phyloP scores from a whole-genome alignment of 2,797 vertebrate species.

The Lagodon rhomboides region DNA sequence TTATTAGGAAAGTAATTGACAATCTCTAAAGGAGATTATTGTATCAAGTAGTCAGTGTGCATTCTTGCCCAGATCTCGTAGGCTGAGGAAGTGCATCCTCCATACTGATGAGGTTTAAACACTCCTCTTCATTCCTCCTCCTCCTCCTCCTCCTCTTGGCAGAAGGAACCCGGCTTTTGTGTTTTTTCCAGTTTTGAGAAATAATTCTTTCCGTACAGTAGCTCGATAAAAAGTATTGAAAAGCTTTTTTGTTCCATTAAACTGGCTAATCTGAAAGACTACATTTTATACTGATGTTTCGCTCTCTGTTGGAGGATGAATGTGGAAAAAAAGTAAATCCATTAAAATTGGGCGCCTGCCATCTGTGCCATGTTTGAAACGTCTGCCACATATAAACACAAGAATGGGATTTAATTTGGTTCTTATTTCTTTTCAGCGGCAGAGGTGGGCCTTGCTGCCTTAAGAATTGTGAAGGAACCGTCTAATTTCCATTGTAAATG shows the following conservation, averaged over 20 bases:
- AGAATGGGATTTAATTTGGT: neutral
- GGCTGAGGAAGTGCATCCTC: conserved; percentile 14
- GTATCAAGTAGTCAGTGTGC: conserved; percentile 49
- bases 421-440: neutral
- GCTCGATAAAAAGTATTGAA: conserved; percentile 26
- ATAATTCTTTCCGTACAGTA: neutral
- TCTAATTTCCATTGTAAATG: neutral
- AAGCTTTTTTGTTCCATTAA: conserved; percentile 37
- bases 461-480: conserved; percentile 1
- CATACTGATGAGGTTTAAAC: conserved; percentile 53
- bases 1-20: conserved; percentile 69
- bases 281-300: conserved; percentile 30
- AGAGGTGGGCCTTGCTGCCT: neutral
- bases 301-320: conserved; percentile 5
- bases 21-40: conserved; percentile 68
- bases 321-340: conserved; percentile 12
- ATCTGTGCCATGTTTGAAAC: conserved; percentile 25
- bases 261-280: conserved; percentile 26
- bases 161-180: conserved; percentile 23
- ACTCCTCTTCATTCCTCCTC: conserved; percentile 4
- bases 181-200: conserved; percentile 35
- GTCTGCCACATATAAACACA: conserved; percentile 8
- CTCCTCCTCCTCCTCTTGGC: neutral
- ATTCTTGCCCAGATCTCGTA: conserved; percentile 40
- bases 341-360: conserved; percentile 23